Evolutionary conservation across 2,888 invertebrate genomes (phyloP).

Genomic region (Piscicola geometra): DNA sequence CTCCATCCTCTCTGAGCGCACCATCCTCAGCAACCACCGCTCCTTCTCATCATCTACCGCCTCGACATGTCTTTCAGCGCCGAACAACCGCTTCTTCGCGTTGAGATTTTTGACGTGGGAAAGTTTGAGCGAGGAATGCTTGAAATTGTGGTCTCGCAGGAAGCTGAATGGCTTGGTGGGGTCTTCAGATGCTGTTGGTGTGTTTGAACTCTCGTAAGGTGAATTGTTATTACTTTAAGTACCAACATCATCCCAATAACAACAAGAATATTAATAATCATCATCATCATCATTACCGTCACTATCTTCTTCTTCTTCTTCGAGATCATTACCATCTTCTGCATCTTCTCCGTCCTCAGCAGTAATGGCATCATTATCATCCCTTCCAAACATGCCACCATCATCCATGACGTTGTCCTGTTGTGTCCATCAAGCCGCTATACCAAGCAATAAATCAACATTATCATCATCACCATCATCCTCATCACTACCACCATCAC

Average conservation of each 20-base stretch:
- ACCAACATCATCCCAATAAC: too few relatives aligned
- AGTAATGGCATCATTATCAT: constrained; percentile 22
- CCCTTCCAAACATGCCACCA: neutral
- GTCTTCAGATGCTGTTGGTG: too few relatives aligned
- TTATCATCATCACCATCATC: too few relatives aligned
- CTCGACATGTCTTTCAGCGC: constrained; percentile 11
- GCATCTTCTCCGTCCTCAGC: neutral
- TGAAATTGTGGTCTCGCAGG: neutral
- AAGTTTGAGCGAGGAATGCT: neutral
- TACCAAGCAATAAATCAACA: too few relatives aligned
- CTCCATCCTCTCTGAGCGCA: neutral
- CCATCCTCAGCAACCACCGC: neutral
- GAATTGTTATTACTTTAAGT: too few relatives aligned
- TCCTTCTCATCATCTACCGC: neutral
- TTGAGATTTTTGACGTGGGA: neutral
- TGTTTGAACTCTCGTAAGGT: too few relatives aligned
- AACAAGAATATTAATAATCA: too few relatives aligned
- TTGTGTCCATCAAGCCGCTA: neutral
- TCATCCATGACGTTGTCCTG: constrained; percentile 7
- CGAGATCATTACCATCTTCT: constrained; percentile 26
- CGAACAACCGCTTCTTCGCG: neutral
- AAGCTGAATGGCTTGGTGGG: neutral
- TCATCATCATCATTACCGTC: constrained; percentile 28
- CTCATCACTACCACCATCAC: too few relatives aligned
- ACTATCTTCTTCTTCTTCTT: constrained; percentile 14